Percentiles rank a stretch among this genome's conserved stretches.
Conservation (phyloP, 2,797 vertebrate species). For the Peromyscus melanophrys region DNA sequence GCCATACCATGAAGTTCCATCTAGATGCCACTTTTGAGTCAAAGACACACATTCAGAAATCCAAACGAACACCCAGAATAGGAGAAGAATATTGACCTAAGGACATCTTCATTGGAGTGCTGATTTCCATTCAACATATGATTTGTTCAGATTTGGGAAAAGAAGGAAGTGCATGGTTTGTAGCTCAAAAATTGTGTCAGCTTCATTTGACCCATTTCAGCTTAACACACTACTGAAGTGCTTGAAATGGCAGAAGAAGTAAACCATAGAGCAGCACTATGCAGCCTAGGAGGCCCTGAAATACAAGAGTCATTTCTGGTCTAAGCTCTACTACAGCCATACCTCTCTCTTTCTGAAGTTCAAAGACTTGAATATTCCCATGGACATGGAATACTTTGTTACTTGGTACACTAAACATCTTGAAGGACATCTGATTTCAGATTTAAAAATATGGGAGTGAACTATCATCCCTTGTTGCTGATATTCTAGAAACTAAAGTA, state of each 20-base stretch:
- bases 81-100: conserved; percentile 87
- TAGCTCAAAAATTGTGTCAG: neutral
- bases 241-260: neutral
- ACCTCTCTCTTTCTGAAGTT: neutral
- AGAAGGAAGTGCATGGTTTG: neutral
- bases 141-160: conserved; percentile 18
- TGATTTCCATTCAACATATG: conserved; percentile 86
- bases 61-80: conserved; percentile 82
- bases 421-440: neutral
- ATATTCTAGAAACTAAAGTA: neutral
- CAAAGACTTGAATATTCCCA: neutral
- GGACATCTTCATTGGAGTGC: conserved; percentile 83
- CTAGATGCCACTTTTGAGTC: conserved; percentile 75
- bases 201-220: neutral
- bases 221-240: neutral
- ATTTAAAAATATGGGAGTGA: neutral
- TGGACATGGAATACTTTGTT: neutral
- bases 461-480: neutral
- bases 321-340: neutral
- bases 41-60: conserved; percentile 61
- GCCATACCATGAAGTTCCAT: conserved; percentile 55
- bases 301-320: neutral
- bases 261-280: neutral
- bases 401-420: neutral
- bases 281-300: neutral